Base-by-base conservation (phyloP, 2,888 invertebrate genomes). In the Eupithecia tripunctaria region DNA sequence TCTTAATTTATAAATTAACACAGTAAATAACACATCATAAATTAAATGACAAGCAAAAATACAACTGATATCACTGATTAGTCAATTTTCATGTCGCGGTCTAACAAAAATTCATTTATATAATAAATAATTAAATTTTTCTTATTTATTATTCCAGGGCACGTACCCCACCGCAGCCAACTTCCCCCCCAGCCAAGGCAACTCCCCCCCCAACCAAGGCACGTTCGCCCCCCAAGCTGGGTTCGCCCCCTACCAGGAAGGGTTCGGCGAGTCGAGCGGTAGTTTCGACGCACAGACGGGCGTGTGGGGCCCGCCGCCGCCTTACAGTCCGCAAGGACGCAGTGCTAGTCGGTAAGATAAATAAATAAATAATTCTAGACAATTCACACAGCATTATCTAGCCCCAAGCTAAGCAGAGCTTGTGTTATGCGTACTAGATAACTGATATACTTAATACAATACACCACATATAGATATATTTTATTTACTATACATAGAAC, bases 261-360 rank as follows among this genome's bases (percentile, higher is more conserved):
- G 94, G 1, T 96, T 96, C 80, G 95, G 96, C 32, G 96, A 84
- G 87, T 93, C 86, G 78, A 95, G 85, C 79, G 96, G 88, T 83
- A 96, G 84, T 91, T 96, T 82, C 91, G 96, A 82, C 84, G 95
- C 85, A 74, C 95, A 86, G 89, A 96, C 91, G 86, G 97, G 93
- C 0, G 91, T 91, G 25, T 98, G 98, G 98, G 98, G 98, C 0
- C 98, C 98, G 0, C 98, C 98, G 0, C 98, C 98, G 0, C 98
- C 98, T 0, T 98, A 98, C 85, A 97, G 97, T 73, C 97, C 97
- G 68, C 97, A 97, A 51, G 97, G 97, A 1, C 82, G 94, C 3
- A 88, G 85, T 72, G 91, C 88, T 0, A 91, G 88, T 75, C 87
- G 94, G 94, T 92, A 59, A 76, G 80, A 76, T 69, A 41, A 43